A percentile compares a stretch with the other conserved stretches of the same genome.
phyloP scores from a whole-genome alignment of 23 tunicate species.

The Trididemnum miniatum region DNA sequence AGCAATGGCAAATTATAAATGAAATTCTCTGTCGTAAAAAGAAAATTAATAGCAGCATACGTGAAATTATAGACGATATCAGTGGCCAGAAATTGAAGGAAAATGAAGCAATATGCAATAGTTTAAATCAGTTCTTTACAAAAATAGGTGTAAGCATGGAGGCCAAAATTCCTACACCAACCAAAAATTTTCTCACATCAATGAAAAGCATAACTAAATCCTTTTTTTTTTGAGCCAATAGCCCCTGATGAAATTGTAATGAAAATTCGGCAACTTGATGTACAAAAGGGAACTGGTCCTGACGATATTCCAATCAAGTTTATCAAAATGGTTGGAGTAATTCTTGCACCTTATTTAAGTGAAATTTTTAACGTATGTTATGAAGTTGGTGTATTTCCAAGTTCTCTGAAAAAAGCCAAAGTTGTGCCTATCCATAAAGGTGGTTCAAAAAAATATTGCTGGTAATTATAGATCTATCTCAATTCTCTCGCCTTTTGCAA shows the following conservation, averaged over 20 bases:
- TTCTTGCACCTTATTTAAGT: not conserved
- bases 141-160: not conserved
- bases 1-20: no score
- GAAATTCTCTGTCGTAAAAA: no score
- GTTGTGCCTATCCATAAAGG: no score
- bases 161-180: not conserved
- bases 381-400: not conserved
- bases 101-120: no score
- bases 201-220: not conserved
- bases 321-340: not conserved
- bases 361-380: not conserved
- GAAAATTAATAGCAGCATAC: no score
- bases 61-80: no score
- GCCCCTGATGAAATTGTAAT: not conserved
- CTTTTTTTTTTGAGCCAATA: no score
- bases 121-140: not conserved
- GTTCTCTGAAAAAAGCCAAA: not conserved
- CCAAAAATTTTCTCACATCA: not conserved
- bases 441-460: not conserved
- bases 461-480: not conserved
- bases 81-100: no score
- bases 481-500: no score
- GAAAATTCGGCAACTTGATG: not conserved
- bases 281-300: not conserved
- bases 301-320: not conserved